Evolutionary conservation across 2,888 invertebrate genomes (phyloP).

Genomic region (Philhelius pedissequus): DNA sequence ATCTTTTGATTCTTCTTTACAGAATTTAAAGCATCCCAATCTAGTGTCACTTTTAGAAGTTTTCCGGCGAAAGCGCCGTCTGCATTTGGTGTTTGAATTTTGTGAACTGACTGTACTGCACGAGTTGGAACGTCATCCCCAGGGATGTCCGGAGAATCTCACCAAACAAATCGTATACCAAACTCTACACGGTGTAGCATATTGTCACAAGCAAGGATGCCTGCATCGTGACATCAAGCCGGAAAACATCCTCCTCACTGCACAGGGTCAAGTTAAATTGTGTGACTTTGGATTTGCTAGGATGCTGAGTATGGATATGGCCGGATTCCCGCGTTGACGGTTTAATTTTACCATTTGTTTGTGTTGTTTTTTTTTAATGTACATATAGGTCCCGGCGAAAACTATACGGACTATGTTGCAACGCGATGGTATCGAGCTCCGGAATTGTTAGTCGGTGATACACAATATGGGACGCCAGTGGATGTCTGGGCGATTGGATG

Average conservation of each 20-base stretch:
- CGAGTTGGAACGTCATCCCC: constrained; percentile 95
- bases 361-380: constrained; percentile 1
- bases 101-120: constrained; percentile 98
- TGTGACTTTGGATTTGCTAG: constrained; percentile 99
- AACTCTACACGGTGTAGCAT: constrained; percentile 95
- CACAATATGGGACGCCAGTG: constrained; percentile 91
- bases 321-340: constrained; percentile 25
- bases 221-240: constrained; percentile 99
- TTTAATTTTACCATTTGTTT: constrained; percentile 39
- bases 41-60: constrained; percentile 98
- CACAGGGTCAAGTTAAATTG: constrained; percentile 95
- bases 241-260: constrained; percentile 97
- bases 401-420: constrained; percentile 99
- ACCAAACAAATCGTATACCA: constrained; percentile 97
- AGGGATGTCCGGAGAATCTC: constrained; percentile 93
- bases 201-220: constrained; percentile 97
- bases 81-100: constrained; percentile 99
- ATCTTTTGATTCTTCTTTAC: constrained; percentile 70
- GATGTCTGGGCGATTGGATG: constrained; percentile 99
- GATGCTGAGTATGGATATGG: constrained; percentile 86
- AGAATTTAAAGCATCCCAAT: constrained; percentile 99
- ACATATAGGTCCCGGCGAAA: constrained; percentile 93
- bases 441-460: constrained; percentile 97
- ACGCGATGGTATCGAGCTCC: constrained; percentile 99
- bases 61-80: constrained; percentile 94